A percentile compares a stretch with the other conserved stretches of the same genome.
phyloP scores from a whole-genome alignment of 2,797 vertebrate species.

The Lates japonicus region DNA sequence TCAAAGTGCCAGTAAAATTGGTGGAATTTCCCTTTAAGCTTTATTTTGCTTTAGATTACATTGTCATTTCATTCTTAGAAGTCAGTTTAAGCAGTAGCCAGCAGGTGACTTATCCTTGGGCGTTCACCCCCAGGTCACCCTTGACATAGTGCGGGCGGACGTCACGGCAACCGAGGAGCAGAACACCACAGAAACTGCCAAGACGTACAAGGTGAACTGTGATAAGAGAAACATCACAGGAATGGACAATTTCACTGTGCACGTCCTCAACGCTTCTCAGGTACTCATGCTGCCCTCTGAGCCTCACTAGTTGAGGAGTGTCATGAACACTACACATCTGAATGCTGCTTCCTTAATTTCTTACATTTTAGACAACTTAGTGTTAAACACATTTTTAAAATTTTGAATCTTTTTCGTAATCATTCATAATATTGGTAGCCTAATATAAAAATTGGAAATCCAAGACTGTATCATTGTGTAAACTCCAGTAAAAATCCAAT shows the following conservation, averaged over 20 bases:
- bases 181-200: slow-evolving; percentile 89
- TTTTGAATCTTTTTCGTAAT: background rate
- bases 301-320: background rate
- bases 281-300: slow-evolving; percentile 71
- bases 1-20: background rate
- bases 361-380: background rate
- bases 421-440: background rate
- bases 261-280: slow-evolving; percentile 94
- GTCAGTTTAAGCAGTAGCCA: background rate
- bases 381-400: background rate
- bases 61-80: background rate
- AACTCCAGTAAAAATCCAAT: background rate
- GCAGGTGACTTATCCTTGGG: background rate
- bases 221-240: slow-evolving; percentile 91
- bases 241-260: slow-evolving; percentile 84
- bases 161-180: slow-evolving; percentile 75
- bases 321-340: background rate
- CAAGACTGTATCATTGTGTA: background rate
- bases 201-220: slow-evolving; percentile 93
- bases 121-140: slow-evolving; percentile 65
- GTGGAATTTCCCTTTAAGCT: background rate
- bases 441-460: background rate
- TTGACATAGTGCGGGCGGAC: slow-evolving; percentile 80
- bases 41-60: background rate
- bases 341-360: background rate